These are phyloP conservation scores for Clamator glandarius DNA, from an alignment of 2,797 vertebrate genomes.

Conservation along the genomic window DNA sequence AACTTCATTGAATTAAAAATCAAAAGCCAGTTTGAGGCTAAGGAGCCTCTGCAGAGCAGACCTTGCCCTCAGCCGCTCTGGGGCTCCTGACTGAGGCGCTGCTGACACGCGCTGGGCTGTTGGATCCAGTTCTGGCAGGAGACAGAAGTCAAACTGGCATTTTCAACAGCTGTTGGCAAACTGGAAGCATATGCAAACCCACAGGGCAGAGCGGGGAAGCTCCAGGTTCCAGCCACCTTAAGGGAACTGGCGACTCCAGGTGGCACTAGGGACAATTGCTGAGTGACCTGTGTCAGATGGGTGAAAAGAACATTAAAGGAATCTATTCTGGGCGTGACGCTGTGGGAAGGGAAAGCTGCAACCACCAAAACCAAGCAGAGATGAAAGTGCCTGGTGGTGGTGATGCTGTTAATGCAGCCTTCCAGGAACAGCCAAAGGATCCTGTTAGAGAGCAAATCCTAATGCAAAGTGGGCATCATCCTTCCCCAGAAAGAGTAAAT, in stretches of 20 bases:
- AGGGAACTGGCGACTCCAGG: neutral
- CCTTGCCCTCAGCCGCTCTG: neutral
- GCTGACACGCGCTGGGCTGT: fast-evolving
- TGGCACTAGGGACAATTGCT: neutral
- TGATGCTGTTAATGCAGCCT: neutral
- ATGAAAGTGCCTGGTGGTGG: neutral
- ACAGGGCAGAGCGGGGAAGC: neutral
- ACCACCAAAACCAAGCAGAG: neutral
- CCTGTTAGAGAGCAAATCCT: neutral
- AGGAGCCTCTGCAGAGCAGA: neutral
- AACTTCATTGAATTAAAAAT: neutral
- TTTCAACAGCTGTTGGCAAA: neutral
- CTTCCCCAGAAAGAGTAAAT: neutral
- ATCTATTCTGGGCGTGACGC: too few species aligned
- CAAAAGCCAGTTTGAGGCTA: neutral
- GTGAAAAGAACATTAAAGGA: neutral
- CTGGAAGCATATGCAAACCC: neutral
- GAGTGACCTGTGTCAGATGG: neutral
- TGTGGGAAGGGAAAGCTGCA: neutral
- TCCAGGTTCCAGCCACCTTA: neutral
- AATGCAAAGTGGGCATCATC: neutral
- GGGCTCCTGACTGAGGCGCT: neutral
- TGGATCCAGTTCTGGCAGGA: neutral
- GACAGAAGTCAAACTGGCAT: neutral
- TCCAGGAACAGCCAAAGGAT: neutral